Evolutionary conservation across 2,888 invertebrate species (phyloP), one percentile per base, ranked within the genome.

Genomic region (Lycophotia porphyrea): DNA sequence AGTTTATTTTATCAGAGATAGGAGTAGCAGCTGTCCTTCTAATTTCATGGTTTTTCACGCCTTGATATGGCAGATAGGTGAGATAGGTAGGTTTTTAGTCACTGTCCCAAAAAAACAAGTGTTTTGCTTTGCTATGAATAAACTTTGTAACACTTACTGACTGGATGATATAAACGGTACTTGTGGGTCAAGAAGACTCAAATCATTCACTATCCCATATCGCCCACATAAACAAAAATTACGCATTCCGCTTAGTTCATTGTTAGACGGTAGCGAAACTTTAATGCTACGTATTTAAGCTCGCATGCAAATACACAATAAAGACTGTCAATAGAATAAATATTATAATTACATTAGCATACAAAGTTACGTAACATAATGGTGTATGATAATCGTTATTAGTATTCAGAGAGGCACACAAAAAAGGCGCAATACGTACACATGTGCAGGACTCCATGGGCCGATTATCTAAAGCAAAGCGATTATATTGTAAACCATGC

Each of bases 401-500:
- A 78, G 71, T 87, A 89, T 88, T 86, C 88, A 86, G 80, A 88
- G 82, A 82, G 80, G 84, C 78, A 85, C 67, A 85, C 84, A 87
- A 88, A 88, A 90, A 86, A 86, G 78, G 79, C 85, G 87, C 85
- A 91, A 84, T 89, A 83, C n/a, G 64, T 71, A 78, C 82, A 87
- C 88, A 88, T 90, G 86, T 87, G 85, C 74, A 81, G 79, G 74
- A 83, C 76, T 80, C 79, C 78, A 84, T 83, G 80, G 83, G 76
- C 71, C 84, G 82, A 91, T 93, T 92, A 93, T 90, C 87, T 87
- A 86, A 85, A 86, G 88, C 89, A 86, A 87, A 86, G 79, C 88
- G 87, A 88, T 92, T 91, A 90, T 90, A 86, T 88, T 88, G 91
- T 90, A 90, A 89, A 84, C 88, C 88, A 93, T 93, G 92, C 91